Evolutionary conservation across 2,113 vertebrate species (phyloP), one percentile per base, ranked within the genome.

Genomic region (Chaenocephalus aceratus): DNA sequence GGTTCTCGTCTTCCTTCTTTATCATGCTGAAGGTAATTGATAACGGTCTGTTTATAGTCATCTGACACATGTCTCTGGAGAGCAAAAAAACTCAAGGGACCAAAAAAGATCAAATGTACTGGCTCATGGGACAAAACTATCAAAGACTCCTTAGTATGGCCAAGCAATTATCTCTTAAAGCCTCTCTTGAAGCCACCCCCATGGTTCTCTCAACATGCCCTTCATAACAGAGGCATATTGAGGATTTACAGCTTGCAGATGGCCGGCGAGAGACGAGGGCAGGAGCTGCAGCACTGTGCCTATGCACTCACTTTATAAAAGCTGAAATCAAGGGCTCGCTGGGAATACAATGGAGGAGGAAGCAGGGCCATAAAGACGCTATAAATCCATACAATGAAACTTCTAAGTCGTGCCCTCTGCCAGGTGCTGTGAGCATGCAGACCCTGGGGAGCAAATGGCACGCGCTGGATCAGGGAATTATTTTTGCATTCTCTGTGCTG

Each of bases 171-270:
- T 91, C 86, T 86, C 84, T 88, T 87, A 83, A 89, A 90, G 78
- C 78, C 72, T 85, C 86, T 90, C 88, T 92, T 91, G 90, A 94
- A 91, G 83, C 80, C 85, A 91, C 89, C 91, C 89, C 86, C 67
- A 65, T 78, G 91, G 86, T 76, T 86, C 72, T 79, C 84, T 88
- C 87, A 81, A 89, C 86, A 89, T 91, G 89, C 75, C 88, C 91
- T 88, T 80, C 87, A 84, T 90, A 92, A 91, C 82, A 83, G 76
- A 85, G 82, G 83, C 75, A 87, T 84, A 92, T 77, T 78, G 75
- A 76, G 81, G 86, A 91, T 94, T 94, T 94, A 94, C 91, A 80
- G 83, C 76, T 67, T 86, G 83, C 93, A 94, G 93, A 92, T 94
- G 94, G 90, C 79, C 44, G 72, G 75, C 74, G 75, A 78, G 79